Percentiles rank a stretch among this genome's conserved stretches.
Evolutionary conservation across 2,888 invertebrate genomes (phyloP).

Genomic region (Synanthedon formicaeformis): DNA sequence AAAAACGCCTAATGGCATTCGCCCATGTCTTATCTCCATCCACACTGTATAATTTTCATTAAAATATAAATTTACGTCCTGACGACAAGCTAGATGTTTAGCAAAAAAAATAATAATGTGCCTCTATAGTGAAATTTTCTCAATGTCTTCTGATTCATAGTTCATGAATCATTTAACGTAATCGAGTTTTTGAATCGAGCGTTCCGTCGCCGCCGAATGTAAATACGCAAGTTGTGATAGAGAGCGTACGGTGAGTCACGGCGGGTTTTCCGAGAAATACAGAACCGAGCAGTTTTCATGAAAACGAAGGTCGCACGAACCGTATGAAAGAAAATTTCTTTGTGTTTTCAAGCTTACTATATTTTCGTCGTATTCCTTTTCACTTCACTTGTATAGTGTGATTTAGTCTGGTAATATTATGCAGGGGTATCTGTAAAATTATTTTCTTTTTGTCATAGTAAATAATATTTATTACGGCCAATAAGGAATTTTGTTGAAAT

Average conservation of each 20-base stretch:
- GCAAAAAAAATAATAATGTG: too few relatives aligned
- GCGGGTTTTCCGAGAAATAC: conserved; percentile 66
- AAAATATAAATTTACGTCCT: too few relatives aligned
- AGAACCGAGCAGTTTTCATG: conserved; percentile 55
- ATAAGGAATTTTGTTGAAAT: too few relatives aligned
- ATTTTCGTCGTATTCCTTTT: not conserved
- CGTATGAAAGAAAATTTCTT: not conserved
- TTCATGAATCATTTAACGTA: conserved; percentile 60
- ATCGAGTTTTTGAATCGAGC: conserved; percentile 67
- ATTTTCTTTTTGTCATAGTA: not conserved
- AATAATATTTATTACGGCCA: too few relatives aligned
- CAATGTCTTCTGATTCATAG: conserved; percentile 59
- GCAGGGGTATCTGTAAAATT: too few relatives aligned
- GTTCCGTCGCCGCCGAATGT: conserved; percentile 39
- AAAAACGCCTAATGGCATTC: too few relatives aligned
- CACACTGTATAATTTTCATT: too few relatives aligned
- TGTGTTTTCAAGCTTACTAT: not conserved
- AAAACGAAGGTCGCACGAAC: conserved; percentile 49
- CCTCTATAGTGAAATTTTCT: conserved; percentile 29
- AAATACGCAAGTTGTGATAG: conserved; percentile 59
- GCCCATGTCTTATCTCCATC: too few relatives aligned
- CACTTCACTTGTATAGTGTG: not conserved
- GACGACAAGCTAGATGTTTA: too few relatives aligned
- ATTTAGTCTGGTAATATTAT: not conserved
- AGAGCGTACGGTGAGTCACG: conserved; percentile 51